Percentiles rank a stretch among this genome's conserved stretches.
Evolutionary conservation across 23 tunicate species (phyloP).

Genomic region (Botrylloides violaceus): DNA sequence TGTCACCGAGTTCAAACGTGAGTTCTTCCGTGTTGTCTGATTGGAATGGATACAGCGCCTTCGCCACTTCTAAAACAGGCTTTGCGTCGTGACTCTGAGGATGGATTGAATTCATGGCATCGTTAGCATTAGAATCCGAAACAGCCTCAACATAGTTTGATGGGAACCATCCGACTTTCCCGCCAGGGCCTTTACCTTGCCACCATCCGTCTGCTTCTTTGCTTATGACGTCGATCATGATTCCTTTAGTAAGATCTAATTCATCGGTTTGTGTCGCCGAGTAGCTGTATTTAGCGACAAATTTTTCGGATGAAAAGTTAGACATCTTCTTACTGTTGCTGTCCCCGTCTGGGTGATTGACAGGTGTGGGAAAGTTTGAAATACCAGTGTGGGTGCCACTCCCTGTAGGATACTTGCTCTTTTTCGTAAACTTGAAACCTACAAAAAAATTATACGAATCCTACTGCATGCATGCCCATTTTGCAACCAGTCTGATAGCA

Average conservation of each 20-base stretch:
- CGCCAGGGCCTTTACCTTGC: conserved; percentile 64
- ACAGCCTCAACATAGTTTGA: conserved; percentile 67
- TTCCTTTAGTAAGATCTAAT: conserved; percentile 50
- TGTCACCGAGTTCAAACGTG: conserved; percentile 69
- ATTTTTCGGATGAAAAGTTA: conserved; percentile 28
- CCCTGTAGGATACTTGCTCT: not conserved
- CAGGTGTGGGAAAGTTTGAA: not conserved
- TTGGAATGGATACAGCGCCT: conserved; percentile 68
- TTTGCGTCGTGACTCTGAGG: conserved; percentile 2
- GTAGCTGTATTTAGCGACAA: conserved; percentile 71
- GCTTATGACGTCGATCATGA: conserved; percentile 54
- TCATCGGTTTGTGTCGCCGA: conserved; percentile 71
- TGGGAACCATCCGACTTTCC: conserved; percentile 78
- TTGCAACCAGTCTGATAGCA: too few relatives aligned
- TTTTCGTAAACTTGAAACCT: not conserved
- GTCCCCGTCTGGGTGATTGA: not conserved
- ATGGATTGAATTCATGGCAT: not conserved
- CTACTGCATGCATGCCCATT: too few relatives aligned
- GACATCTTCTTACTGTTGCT: not conserved
- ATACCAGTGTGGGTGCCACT: not conserved
- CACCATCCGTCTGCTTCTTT: conserved; percentile 92
- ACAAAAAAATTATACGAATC: too few relatives aligned
- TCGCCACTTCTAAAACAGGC: conserved; percentile 47
- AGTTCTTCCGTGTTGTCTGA: conserved; percentile 79
- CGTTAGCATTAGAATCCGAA: not conserved